Conservation (phyloP, 2,113 vertebrate species). For the Excalfactoria chinensis region DNA sequence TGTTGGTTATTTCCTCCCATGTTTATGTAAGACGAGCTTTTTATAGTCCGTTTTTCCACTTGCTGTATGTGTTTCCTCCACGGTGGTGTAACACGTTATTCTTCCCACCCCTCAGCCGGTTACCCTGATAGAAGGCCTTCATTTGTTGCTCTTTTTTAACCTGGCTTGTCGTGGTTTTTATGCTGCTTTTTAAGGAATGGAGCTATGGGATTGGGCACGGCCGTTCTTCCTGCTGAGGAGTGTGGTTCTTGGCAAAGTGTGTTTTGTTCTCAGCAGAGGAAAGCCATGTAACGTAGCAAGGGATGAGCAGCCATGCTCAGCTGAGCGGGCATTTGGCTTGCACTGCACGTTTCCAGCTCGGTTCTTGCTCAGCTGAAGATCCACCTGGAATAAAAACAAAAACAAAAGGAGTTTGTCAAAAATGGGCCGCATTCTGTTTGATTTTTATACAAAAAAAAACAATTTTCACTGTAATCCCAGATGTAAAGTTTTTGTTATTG, state of each 20-base stretch:
- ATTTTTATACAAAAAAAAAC: background rate
- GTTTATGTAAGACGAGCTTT: slow-evolving; percentile 69
- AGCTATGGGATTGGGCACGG: background rate
- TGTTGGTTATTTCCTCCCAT: slow-evolving; percentile 71
- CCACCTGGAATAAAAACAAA: background rate
- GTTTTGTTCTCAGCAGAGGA: slow-evolving; percentile 12
- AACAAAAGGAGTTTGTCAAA: background rate
- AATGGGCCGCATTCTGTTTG: background rate
- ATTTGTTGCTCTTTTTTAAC: background rate
- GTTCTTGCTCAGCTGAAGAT: background rate
- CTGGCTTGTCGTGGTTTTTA: background rate
- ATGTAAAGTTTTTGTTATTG: background rate
- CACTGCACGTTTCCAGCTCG: background rate
- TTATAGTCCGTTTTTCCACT: slow-evolving; percentile 65
- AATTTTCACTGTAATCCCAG: background rate
- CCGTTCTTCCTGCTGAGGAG: background rate
- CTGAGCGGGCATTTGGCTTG: background rate
- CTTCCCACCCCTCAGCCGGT: background rate
- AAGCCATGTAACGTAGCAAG: background rate
- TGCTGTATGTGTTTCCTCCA: slow-evolving; percentile 52
- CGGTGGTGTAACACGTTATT: background rate
- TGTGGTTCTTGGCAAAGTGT: background rate
- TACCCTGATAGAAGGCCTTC: slow-evolving; percentile 45
- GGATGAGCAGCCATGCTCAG: background rate
- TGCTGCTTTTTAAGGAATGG: background rate